These are phyloP conservation scores for Chymomyza fuscimana DNA, from an alignment of 2,888 invertebrate genomes.

Conservation along the genomic window DNA sequence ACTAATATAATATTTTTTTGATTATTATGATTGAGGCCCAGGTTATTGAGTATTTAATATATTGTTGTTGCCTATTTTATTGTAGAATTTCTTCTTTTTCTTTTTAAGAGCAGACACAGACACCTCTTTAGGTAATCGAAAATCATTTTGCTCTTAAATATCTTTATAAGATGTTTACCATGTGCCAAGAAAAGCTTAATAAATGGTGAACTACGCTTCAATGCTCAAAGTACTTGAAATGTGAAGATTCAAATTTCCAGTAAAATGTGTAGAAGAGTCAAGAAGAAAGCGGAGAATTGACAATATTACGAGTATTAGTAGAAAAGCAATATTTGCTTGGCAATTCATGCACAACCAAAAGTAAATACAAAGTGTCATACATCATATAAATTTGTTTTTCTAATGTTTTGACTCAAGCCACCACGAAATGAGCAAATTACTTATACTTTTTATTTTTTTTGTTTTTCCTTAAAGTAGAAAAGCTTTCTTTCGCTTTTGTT, in stretches of 20 bases:
- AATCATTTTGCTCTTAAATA: too few species aligned
- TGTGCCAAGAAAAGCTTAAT: too few species aligned
- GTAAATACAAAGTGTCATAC: background rate
- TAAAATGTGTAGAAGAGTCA: too few species aligned
- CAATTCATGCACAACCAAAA: background rate
- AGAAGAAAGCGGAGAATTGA: background rate
- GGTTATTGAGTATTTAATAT: background rate
- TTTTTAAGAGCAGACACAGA: background rate
- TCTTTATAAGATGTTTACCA: too few species aligned
- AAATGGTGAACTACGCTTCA: too few species aligned
- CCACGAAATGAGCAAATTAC: background rate
- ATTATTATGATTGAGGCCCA: too few species aligned
- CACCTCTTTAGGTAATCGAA: background rate
- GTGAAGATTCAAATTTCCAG: background rate
- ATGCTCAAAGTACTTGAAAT: background rate
- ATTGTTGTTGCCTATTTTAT: background rate
- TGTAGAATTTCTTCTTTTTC: background rate
- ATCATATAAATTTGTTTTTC: background rate
- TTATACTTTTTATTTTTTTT: background rate
- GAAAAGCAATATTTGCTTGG: background rate
- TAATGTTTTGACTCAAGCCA: background rate
- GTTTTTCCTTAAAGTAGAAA: slow-evolving; percentile 5
- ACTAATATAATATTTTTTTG: background rate
- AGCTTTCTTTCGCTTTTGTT: background rate
- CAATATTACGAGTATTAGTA: background rate